Evolutionary conservation across 2,888 invertebrate species (phyloP), one percentile per base, ranked within the genome.

Genomic region (Seira musarum): DNA sequence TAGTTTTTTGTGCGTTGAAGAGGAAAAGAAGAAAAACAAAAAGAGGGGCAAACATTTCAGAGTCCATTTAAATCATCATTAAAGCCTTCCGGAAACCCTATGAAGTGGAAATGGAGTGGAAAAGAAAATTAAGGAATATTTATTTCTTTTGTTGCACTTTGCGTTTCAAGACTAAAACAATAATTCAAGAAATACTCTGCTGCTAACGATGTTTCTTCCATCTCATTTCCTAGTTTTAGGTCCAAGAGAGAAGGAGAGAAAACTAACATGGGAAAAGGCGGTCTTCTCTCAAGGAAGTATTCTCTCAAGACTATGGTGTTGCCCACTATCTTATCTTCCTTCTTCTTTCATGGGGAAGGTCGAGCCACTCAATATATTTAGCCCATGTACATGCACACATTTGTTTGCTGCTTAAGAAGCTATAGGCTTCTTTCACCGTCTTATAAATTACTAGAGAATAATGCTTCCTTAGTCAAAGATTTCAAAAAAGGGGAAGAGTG

Each of bases 111-210:
- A 85, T 85, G 83, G 82, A 85, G 83, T 83, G 83, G 85, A 82
- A 85, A 82, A 84, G 83, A 85, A 84, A 85, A 83, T 85, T 85
- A 85, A 82, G 85, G 85, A 82, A 82, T 85, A 85, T 85, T 83
- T 85, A 85, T 85, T 83, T 85, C 85, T 82, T 83, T 82, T 82
- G 81, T 79, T 81, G 71, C 82, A 81, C 83, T 79, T 76, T 82
- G 75, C 69, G 64, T 81, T 75, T 78, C 75, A 81, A 68, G 74
- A 69, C 68, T 72, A 60, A 73, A 77, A 80, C 73, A 75, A 80
- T 82, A 82, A 82, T 80, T 82, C 82, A 80, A 76, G 71, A 76
- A 72, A 72, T 46, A 22, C 65, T 73, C 49, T 63, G 69, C 53
- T 72, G 30, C 67, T 78, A 78, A 78, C 71, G 77, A 77, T 77